Evolutionary conservation across 2,888 invertebrate species (phyloP), one percentile per base, ranked within the genome.

Genomic region (Villa cingulata): DNA sequence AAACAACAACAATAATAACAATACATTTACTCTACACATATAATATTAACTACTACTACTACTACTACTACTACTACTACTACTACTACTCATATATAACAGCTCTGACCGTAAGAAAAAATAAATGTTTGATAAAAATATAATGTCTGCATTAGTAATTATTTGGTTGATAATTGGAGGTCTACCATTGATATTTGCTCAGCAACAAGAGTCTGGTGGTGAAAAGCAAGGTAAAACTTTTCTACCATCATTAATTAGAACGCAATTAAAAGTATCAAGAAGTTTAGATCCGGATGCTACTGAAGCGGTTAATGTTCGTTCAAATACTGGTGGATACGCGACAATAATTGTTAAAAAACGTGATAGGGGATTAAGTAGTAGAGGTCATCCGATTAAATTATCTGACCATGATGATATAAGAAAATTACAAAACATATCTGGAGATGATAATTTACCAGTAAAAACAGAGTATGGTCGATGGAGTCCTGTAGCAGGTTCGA

Each of bases 271-370:
- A 62, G 84, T 86, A 18, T 80, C 84, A 2, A 73, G 86, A 51
- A 85, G 83, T 61, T 72, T 87, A 16, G 78, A 83, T 63, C 86
- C 86, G 1, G 80, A 81, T 20, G 78, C 82, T 53, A 85, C 82
- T 41, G 82, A 85, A 61, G 83, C 86, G 34, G 68, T 87, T 38
- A 83, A 80, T 59, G 84, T 88, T 0, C 76, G 81, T 58, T 84
- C 86, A 0, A 80, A 79, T 59, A 76, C 81, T 19, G 88, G 88
- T 3, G 81, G 79, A 50, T 70, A 85, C 20, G 84, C 87, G 0
- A 85, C 85, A 56, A 70, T 88, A 14, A 81, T 86, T 39, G 83
- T 86, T 6, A 84, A 84, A 64, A 76, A 80, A 58, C 74, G 80
- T 51, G 79, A 80, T 48, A 9, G 29, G 4, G 29, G 12, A 12